A percentile compares a stretch with the other conserved stretches of the same genome.
These are phyloP conservation scores for Falco rusticolus DNA, from an alignment of 2,797 vertebrate species.

Conservation along the genomic window DNA sequence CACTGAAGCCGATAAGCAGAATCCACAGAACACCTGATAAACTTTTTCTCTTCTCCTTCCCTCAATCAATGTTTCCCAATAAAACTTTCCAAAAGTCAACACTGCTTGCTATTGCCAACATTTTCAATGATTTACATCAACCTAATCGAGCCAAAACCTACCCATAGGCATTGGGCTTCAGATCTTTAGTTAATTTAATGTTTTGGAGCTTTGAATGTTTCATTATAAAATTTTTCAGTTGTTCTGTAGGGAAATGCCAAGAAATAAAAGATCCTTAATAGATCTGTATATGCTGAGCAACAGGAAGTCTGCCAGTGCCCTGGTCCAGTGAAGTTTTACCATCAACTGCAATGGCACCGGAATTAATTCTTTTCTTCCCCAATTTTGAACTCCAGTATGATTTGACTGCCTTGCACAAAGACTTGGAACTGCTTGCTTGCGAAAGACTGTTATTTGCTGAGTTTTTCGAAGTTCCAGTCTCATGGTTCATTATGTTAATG, in stretches of 20 bases:
- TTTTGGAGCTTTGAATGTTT: background rate
- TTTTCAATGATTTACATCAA: background rate
- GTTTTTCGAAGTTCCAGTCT: background rate
- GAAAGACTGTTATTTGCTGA: background rate
- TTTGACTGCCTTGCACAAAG: background rate
- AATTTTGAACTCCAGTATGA: background rate
- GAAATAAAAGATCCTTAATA: background rate
- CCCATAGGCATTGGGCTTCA: background rate
- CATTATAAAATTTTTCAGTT: background rate
- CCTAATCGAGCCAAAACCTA: background rate
- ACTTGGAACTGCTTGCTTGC: background rate
- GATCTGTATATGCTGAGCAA: background rate
- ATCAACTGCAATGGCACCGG: fast-evolving
- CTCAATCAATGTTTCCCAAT: background rate
- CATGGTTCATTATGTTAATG: fast-evolving
- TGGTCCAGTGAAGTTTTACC: background rate
- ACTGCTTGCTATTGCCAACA: background rate
- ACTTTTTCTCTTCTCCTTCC: background rate
- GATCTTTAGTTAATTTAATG: background rate
- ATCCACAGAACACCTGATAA: background rate
- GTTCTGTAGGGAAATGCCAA: background rate
- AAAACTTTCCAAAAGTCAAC: background rate
- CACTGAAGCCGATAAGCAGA: background rate
- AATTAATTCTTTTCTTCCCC: background rate
- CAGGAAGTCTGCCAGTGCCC: background rate